Conservation (phyloP, 2,113 vertebrate species). For the Podarcis raffonei region DNA sequence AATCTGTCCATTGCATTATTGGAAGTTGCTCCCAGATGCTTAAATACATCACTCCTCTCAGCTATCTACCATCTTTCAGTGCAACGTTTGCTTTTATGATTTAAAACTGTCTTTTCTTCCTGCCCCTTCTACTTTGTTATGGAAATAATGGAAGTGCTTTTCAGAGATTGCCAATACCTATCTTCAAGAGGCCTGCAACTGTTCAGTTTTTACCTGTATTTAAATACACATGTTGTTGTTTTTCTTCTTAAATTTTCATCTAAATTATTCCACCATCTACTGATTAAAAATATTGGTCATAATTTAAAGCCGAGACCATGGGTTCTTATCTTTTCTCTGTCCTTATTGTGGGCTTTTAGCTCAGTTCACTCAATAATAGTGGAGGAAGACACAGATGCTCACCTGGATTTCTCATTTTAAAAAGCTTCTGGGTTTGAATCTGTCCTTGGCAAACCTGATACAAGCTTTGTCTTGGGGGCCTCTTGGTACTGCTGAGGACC, state of each 20-base stretch:
- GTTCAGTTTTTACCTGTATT: no score
- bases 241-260: no score
- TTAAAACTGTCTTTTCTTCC: constrained; percentile 22
- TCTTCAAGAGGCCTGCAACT: no score
- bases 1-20: constrained; percentile 33
- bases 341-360: neutral
- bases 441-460: neutral
- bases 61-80: constrained; percentile 16
- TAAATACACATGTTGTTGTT: no score
- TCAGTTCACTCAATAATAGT: neutral
- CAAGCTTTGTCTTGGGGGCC: neutral
- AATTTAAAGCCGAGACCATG: neutral
- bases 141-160: no score
- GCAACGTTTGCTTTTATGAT: neutral
- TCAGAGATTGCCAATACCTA: no score
- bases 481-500: neutral
- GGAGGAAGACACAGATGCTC: no score
- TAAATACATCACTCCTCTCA: accelerated
- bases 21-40: constrained; percentile 13
- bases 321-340: neutral
- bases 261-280: no score
- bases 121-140: neutral
- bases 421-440: neutral
- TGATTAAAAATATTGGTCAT: neutral
- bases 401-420: neutral